A percentile compares a stretch with the other conserved stretches of the same genome.
Conservation (phyloP, 53 echinoderm and acorn worm genomes). For the Temnopleurus reevesii region DNA sequence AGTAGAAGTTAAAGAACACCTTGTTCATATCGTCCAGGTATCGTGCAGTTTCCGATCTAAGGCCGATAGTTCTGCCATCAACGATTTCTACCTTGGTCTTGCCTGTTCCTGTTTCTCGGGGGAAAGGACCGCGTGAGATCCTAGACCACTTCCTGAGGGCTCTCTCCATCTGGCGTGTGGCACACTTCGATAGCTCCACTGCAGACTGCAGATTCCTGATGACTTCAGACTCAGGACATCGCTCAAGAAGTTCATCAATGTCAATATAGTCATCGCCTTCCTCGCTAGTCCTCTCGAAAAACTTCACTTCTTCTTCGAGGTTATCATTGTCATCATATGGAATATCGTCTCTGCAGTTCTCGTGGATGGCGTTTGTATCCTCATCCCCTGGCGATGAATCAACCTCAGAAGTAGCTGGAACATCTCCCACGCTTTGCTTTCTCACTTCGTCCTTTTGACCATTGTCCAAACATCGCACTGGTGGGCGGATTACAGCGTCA, state of each 20-base stretch:
- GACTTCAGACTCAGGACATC: conserved; percentile 37
- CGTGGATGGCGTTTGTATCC: too few species aligned
- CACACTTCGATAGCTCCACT: conserved; percentile 30
- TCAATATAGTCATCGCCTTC: conserved; percentile 50
- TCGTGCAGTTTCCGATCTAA: background rate
- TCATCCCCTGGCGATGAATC: background rate
- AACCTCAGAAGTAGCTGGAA: background rate
- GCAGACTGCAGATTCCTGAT: conserved; percentile 33
- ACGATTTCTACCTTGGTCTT: conserved; percentile 1
- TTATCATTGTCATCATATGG: conserved; percentile 46
- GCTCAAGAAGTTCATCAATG: conserved; percentile 4
- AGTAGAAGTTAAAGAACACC: conserved; percentile 44
- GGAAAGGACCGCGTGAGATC: conserved; percentile 48
- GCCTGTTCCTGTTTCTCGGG: conserved; percentile 5
- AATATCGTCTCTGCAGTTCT: background rate
- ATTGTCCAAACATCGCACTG: conserved; percentile 4
- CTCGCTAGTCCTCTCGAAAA: conserved; percentile 5
- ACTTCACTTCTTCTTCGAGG: conserved; percentile 26
- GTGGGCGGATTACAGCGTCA: background rate
- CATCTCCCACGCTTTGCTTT: background rate
- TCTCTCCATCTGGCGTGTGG: conserved; percentile 49
- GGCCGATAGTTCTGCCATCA: conserved; percentile 2
- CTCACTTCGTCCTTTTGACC: background rate
- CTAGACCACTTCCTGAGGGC: conserved; percentile 47
- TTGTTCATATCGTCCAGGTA: conserved; percentile 36